Conservation (phyloP, 2,888 invertebrate genomes). For the Smittia sp. region DNA sequence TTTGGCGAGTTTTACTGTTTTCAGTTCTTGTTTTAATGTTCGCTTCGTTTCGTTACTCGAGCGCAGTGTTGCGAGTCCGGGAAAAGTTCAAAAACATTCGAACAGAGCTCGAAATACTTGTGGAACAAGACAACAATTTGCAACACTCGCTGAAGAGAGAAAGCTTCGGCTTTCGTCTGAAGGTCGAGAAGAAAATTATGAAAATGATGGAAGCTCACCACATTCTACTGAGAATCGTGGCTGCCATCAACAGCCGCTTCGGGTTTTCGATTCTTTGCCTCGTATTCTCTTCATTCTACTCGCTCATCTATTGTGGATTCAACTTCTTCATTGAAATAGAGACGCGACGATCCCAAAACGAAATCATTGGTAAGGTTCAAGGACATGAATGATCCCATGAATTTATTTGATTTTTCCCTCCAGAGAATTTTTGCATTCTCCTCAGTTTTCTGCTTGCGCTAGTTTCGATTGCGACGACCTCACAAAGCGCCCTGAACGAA, state of each 20-base stretch:
- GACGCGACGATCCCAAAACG: not conserved
- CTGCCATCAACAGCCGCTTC: not conserved
- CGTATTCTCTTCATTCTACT: not conserved
- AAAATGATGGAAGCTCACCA: not conserved
- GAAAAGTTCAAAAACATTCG: not conserved
- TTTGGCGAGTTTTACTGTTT: not conserved
- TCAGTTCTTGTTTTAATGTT: not conserved
- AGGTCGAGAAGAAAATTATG: not conserved
- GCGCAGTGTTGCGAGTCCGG: not conserved
- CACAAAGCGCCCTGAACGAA: not conserved
- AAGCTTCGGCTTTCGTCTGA: not conserved
- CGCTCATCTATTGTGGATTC: not conserved
- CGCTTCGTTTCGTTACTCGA: not conserved
- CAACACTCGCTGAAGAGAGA: not conserved
- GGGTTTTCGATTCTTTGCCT: not conserved
- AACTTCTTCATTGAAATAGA: not conserved
- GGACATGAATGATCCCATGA: not conserved
- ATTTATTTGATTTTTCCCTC: not conserved
- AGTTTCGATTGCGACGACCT: not conserved
- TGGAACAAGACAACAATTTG: not conserved
- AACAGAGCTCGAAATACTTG: not conserved
- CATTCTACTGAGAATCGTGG: not conserved
- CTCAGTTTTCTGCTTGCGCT: not conserved
- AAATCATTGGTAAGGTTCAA: not conserved
- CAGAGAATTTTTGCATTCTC: not conserved